phyloP scores from a whole-genome alignment of 1,140 invertebrate genomes.

The Hyphantria cunea region DNA sequence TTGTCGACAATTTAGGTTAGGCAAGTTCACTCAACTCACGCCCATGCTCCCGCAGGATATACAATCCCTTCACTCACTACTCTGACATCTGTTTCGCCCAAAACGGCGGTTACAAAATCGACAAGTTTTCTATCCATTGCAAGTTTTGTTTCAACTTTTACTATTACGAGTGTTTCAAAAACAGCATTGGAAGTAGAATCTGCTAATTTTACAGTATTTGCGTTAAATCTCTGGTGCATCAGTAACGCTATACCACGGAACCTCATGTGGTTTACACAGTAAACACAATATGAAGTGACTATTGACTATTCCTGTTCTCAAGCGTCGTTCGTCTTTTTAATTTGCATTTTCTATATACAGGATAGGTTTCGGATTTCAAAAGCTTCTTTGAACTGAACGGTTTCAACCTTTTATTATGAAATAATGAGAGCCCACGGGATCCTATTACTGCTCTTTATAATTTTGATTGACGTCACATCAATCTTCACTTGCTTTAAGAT shows the following conservation, averaged over 20 bases:
- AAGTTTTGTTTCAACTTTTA: constrained; percentile 12
- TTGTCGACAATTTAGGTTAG: constrained; percentile 76
- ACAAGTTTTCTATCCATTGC: constrained; percentile 45
- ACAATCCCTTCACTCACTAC: constrained; percentile 48
- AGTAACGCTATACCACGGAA: constrained; percentile 67
- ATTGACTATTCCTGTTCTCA: constrained; percentile 78
- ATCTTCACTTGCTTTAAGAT: constrained; percentile 28
- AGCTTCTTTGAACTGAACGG: constrained; percentile 42
- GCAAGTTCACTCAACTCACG: constrained; percentile 70
- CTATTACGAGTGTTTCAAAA: constrained; percentile 4
- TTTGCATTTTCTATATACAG: constrained; percentile 66
- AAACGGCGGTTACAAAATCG: constrained; percentile 4
- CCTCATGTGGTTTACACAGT: constrained; percentile 68
- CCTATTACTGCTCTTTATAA: constrained; percentile 50
- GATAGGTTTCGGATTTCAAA: constrained; percentile 66
- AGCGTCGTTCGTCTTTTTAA: constrained; percentile 60
- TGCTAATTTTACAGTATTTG: constrained; percentile 6
- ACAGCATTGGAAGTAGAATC: constrained; percentile 36
- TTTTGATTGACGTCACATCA: constrained; percentile 51
- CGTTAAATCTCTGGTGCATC: constrained; percentile 34
- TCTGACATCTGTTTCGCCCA: constrained; percentile 21
- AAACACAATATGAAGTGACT: constrained; percentile 79
- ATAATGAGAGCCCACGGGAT: constrained; percentile 55
- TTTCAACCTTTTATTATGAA: constrained; percentile 57
- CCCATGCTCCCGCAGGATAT: constrained; percentile 61